Evolutionary conservation across 64 coral and sea anemone species (phyloP).

Genomic region (Stichodactyla helianthus): DNA sequence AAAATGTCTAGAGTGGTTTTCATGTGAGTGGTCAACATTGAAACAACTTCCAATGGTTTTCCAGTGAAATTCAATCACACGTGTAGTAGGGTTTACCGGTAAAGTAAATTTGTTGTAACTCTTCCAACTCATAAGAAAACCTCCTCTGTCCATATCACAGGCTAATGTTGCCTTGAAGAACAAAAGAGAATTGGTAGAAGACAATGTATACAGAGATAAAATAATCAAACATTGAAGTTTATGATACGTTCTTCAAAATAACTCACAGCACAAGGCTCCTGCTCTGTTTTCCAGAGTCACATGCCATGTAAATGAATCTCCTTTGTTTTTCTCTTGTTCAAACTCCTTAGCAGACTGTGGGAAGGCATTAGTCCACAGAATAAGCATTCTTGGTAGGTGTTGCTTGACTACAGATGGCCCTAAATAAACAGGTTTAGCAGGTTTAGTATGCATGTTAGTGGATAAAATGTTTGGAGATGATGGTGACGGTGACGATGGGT

Average conservation of each 20-base stretch:
- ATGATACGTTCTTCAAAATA: not conserved
- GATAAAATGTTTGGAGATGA: not conserved
- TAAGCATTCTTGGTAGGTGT: conserved; percentile 76
- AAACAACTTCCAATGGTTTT: too few species aligned
- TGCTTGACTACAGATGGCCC: conserved; percentile 91
- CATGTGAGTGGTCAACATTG: too few species aligned
- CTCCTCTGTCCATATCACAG: too few species aligned
- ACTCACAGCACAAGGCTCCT: conserved; percentile 89
- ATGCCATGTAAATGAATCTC: conserved; percentile 97
- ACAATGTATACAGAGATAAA: not conserved
- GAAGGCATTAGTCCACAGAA: conserved; percentile 88
- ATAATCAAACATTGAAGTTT: too few species aligned
- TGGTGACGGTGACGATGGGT: not conserved
- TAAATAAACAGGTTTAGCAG: not conserved
- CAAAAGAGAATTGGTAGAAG: too few species aligned
- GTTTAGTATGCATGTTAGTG: too few species aligned
- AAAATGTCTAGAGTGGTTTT: not conserved
- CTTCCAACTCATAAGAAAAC: too few species aligned
- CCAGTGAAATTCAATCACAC: too few species aligned
- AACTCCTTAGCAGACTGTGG: conserved; percentile 82
- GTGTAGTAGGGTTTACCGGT: too few species aligned
- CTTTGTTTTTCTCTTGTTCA: conserved; percentile 90
- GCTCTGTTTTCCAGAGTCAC: conserved; percentile 93
- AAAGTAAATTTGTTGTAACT: too few species aligned
- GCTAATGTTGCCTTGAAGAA: too few species aligned